phyloP scores from a whole-genome alignment of 2,888 invertebrate species.

The Petrophora chlorosata region DNA sequence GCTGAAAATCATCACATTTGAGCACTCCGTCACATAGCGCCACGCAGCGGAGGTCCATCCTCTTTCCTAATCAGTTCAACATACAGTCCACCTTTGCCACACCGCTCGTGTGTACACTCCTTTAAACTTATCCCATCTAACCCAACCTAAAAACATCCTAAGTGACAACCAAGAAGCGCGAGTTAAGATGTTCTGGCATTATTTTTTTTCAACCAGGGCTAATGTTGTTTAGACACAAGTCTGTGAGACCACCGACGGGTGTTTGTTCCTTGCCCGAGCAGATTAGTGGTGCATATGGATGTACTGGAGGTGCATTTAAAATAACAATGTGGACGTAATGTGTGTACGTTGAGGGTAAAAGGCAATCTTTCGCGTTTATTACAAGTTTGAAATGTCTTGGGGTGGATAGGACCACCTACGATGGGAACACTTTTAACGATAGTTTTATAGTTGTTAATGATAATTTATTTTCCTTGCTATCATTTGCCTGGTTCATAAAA shows the following conservation, averaged over 20 bases:
- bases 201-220: constrained; percentile 46
- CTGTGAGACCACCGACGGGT: constrained; percentile 72
- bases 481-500: too few species aligned
- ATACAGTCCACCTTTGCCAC: constrained; percentile 66
- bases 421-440: not conserved
- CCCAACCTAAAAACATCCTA: constrained; percentile 46
- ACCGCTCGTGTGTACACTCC: constrained; percentile 66
- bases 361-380: constrained; percentile 23
- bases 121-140: constrained; percentile 52
- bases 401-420: constrained; percentile 28
- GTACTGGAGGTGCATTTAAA: constrained; percentile 45
- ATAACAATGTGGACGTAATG: constrained; percentile 62
- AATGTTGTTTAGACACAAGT: constrained; percentile 70
- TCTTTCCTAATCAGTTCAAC: constrained; percentile 68
- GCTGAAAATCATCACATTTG: constrained; percentile 1
- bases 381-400: constrained; percentile 10
- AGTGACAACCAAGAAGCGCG: constrained; percentile 5
- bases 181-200: constrained; percentile 49
- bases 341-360: constrained; percentile 47
- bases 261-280: constrained; percentile 67
- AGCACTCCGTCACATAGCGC: constrained; percentile 54
- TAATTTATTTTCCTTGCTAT: too few species aligned
- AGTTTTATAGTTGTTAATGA: too few species aligned
- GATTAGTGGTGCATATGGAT: constrained; percentile 54
- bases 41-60: constrained; percentile 72